Percentiles rank a stretch among this genome's conserved stretches.
These are phyloP conservation scores for Silurus lanzhouensis DNA, from an alignment of 2,797 vertebrate genomes.

Conservation along the genomic window DNA sequence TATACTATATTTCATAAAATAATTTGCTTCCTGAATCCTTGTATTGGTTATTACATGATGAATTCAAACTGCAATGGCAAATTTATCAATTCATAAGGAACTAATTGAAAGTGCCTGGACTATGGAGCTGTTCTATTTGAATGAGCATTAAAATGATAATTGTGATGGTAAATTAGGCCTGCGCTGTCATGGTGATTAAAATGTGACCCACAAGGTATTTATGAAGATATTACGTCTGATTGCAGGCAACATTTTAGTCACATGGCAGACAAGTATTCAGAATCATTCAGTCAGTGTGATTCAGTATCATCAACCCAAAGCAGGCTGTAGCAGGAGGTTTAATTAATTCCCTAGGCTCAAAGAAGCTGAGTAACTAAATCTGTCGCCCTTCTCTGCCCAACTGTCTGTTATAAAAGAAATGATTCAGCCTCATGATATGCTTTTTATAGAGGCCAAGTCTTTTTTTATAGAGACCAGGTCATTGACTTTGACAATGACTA, in stretches of 20 bases:
- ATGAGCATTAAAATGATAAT: background rate
- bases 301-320: background rate
- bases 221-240: background rate
- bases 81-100: background rate
- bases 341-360: conserved; percentile 1
- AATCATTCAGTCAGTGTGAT: background rate
- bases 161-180: background rate
- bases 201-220: background rate
- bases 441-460: conserved; percentile 1
- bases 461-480: background rate
- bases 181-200: background rate
- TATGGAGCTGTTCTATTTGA: background rate
- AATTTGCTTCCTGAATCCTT: no score
- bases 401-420: background rate
- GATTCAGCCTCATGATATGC: background rate
- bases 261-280: background rate
- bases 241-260: background rate
- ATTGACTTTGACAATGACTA: background rate
- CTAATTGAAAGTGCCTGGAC: background rate
- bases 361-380: background rate
- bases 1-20: no score
- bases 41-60: no score
- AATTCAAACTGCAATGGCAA: background rate
- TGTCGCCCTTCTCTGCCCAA: background rate
- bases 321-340: background rate